Percentiles rank a stretch among this genome's conserved stretches.
Conservation (phyloP, 1,140 invertebrate genomes). For the Leptopilina boulardi region DNA sequence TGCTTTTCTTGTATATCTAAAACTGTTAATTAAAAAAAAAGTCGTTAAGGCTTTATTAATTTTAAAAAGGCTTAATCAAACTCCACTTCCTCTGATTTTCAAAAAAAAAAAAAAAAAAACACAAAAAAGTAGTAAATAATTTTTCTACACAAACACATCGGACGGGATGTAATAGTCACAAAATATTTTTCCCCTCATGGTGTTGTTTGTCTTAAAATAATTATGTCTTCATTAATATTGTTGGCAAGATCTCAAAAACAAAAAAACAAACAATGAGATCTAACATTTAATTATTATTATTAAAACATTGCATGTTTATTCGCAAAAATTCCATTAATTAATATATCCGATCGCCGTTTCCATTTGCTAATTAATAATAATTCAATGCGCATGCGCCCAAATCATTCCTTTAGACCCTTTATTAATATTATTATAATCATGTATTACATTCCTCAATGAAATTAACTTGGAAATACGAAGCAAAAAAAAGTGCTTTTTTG, state of each 20-base stretch:
- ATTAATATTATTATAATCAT: slow-evolving; percentile 53
- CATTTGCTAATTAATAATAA: slow-evolving; percentile 75
- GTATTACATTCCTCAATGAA: slow-evolving; percentile 47
- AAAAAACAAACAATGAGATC: background rate
- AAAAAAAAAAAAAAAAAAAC: background rate
- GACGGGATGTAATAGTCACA: background rate
- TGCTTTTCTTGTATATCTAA: slow-evolving; percentile 26
- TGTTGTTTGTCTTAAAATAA: slow-evolving; percentile 9
- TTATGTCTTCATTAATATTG: background rate
- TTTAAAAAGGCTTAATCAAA: slow-evolving; percentile 28
- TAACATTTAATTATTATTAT: no score
- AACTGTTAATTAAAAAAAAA: background rate
- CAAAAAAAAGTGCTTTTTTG: slow-evolving; percentile 14
- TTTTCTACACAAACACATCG: slow-evolving; percentile 26
- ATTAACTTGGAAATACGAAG: background rate
- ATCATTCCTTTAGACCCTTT: slow-evolving; percentile 59
- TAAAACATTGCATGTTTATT: slow-evolving; percentile 60
- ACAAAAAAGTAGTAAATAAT: no score
- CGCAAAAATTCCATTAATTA: slow-evolving; percentile 62
- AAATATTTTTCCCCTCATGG: slow-evolving; percentile 4
- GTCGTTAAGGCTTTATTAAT: slow-evolving; percentile 25
- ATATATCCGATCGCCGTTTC: slow-evolving; percentile 61
- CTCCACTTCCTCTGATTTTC: slow-evolving; percentile 25
- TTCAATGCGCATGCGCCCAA: slow-evolving; percentile 75
- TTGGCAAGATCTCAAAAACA: background rate